These are phyloP conservation scores for Anthoscopus minutus DNA, from an alignment of 2,113 vertebrate genomes.

Conservation along the genomic window DNA sequence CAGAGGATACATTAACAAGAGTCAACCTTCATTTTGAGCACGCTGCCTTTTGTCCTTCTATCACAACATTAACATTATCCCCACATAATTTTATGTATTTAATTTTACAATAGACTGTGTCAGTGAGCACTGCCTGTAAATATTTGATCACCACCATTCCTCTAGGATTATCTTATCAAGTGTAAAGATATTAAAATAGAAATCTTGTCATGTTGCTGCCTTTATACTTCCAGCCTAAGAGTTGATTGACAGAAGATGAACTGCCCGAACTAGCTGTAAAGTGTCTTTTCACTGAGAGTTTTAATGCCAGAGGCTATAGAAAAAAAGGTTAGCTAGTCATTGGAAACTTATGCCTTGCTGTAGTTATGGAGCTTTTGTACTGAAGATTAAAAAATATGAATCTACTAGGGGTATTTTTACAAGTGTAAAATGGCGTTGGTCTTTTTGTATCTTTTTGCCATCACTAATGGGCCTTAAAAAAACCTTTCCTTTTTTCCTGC, in stretches of 20 bases:
- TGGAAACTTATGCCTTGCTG: conserved; percentile 25
- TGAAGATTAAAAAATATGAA: conserved; percentile 53
- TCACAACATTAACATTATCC: conserved; percentile 23
- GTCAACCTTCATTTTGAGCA: conserved; percentile 25
- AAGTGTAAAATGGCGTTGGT: conserved; percentile 38
- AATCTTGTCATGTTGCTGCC: conserved; percentile 55
- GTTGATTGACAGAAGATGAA: conserved; percentile 67
- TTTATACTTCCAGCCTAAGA: conserved; percentile 55
- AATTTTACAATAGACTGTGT: conserved; percentile 51
- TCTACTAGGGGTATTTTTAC: conserved; percentile 50
- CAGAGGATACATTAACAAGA: conserved; percentile 6
- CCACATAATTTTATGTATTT: conserved; percentile 50
- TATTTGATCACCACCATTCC: conserved; percentile 44
- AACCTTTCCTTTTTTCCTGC: neutral
- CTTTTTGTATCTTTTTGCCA: conserved; percentile 44
- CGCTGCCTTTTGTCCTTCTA: neutral
- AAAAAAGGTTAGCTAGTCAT: conserved; percentile 15
- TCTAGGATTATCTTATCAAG: conserved; percentile 63
- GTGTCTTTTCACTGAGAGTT: conserved; percentile 43
- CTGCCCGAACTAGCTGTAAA: conserved; percentile 51
- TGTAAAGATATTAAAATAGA: conserved; percentile 65
- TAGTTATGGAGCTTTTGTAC: conserved; percentile 39
- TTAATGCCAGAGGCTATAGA: conserved; percentile 61
- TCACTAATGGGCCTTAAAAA: conserved; percentile 26
- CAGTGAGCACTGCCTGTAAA: conserved; percentile 31